Base-by-base conservation (phyloP, 1,140 invertebrate genomes). In the Leptinotarsa lineolata region DNA sequence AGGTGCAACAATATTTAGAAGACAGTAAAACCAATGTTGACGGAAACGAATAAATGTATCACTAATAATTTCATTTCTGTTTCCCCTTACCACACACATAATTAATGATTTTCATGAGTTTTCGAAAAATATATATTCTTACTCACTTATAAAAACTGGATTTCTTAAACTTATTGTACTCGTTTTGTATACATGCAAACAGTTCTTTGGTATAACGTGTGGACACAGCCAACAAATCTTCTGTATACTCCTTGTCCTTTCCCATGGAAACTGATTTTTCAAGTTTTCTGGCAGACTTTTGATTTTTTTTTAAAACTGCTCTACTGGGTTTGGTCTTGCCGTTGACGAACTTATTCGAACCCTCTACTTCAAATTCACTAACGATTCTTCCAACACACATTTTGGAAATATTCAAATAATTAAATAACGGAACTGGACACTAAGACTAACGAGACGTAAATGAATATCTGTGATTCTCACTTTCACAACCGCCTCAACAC, bases 311-410 rank as follows among this genome's bases (percentile, higher is more conserved):
- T 8, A 70, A 13, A 63, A 15, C 39, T 8, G 30, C 6, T 15
- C 24, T 30, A 66, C 54, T 63, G 5, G 39, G 48, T 13, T 61
- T 30, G 18, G 30, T 44, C 54, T 48, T 74, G 13, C 8, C 11
- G 20, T 30, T 30, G 8, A 30, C 30, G 6, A 30, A 30, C 30
- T 30, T 30, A 30, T 30, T 6, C 6, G 68, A 22, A 64, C 20
- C 46, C 21, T 73, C 54, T 11, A 30, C 2, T 59, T 71, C 59
- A 22, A 64, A 69, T 44, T 75, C 72, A 75, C 73, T 73, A 66
- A 39, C 44, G n/a, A 75, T 71, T 75, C 72, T 77, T 54, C 76
- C 76, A 8, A 77, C 76, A 71, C 76, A 77, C 76, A 77, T 77
- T 71, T 75, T 74, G n/a, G 16, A 58, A 68, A 58, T 45, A 67